Conservation (phyloP, 1,140 invertebrate genomes). For the Temnothorax curvispinosus region DNA sequence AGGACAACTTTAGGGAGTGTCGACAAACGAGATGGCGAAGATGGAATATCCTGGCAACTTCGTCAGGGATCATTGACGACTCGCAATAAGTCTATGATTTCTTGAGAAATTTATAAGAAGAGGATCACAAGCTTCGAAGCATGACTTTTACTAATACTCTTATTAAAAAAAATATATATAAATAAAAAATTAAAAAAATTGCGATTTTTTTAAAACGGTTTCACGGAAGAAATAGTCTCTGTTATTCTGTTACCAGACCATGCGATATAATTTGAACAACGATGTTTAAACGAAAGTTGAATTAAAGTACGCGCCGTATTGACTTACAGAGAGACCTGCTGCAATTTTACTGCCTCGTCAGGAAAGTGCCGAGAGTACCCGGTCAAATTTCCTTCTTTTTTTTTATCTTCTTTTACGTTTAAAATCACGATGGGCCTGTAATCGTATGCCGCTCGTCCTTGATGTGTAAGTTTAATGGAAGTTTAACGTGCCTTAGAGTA, state of each 20-base stretch:
- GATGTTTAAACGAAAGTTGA: not conserved
- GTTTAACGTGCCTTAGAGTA: conserved; percentile 43
- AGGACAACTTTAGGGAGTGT: not conserved
- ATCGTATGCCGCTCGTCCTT: conserved; percentile 9
- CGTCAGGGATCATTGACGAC: not conserved
- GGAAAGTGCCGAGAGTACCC: not conserved
- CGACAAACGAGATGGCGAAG: not conserved
- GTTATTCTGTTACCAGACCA: not conserved
- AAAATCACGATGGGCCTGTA: conserved; percentile 20
- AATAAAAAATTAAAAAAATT: not conserved
- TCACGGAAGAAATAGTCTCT: not conserved
- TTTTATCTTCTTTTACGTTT: not conserved
- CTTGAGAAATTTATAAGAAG: not conserved
- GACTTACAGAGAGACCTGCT: not conserved
- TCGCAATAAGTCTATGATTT: not conserved
- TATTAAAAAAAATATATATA: not conserved
- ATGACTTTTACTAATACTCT: not conserved
- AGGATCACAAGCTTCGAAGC: not conserved
- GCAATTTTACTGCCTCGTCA: not conserved
- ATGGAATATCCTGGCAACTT: not conserved
- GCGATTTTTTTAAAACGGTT: not conserved
- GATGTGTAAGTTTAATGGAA: conserved; percentile 72
- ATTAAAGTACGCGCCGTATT: conserved; percentile 1
- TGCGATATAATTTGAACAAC: not conserved
- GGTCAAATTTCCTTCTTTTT: not conserved